These are phyloP conservation scores for Hipparchia semele DNA, from an alignment of 2,888 invertebrate genomes.

Conservation along the genomic window DNA sequence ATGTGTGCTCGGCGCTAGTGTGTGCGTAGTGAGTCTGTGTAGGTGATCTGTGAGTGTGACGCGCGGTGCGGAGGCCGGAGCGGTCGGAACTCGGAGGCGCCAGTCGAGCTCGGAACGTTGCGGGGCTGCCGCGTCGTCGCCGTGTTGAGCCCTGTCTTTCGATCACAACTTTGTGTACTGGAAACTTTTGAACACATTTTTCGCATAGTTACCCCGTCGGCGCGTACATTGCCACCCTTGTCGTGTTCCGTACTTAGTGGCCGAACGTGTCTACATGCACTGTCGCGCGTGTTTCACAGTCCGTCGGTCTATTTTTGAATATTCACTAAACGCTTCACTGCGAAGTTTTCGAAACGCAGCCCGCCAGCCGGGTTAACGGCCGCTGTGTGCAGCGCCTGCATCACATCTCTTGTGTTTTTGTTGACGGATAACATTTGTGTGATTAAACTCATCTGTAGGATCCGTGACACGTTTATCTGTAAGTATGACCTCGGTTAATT, in stretches of 20 bases:
- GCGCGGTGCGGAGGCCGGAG: slow-evolving; percentile 56
- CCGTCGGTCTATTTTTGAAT: slow-evolving; percentile 81
- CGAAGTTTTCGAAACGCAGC: slow-evolving; percentile 81
- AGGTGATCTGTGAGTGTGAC: slow-evolving; percentile 59
- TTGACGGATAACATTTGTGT: slow-evolving; percentile 77
- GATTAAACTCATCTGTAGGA: slow-evolving; percentile 69
- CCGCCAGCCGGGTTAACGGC: slow-evolving; percentile 78
- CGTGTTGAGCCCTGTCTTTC: slow-evolving; percentile 70
- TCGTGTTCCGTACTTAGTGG: slow-evolving; percentile 57
- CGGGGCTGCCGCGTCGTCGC: slow-evolving; percentile 68
- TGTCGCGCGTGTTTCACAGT: slow-evolving; percentile 66
- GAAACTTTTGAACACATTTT: slow-evolving; percentile 78
- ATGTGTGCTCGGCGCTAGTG: slow-evolving; percentile 47
- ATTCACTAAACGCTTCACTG: slow-evolving; percentile 78
- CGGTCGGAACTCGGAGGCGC: slow-evolving; percentile 53
- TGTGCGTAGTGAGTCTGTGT: slow-evolving; percentile 54
- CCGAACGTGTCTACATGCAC: slow-evolving; percentile 54
- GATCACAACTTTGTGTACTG: slow-evolving; percentile 80
- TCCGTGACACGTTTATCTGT: slow-evolving; percentile 75
- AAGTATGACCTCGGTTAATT: slow-evolving; percentile 80
- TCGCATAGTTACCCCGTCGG: slow-evolving; percentile 57
- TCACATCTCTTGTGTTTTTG: slow-evolving; percentile 77
- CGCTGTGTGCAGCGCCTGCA: slow-evolving; percentile 78
- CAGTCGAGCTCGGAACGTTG: slow-evolving; percentile 75
- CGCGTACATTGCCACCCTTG: slow-evolving; percentile 51